Evolutionary conservation across 2,113 vertebrate genomes (phyloP).

Genomic region (Hippocampus comes): DNA sequence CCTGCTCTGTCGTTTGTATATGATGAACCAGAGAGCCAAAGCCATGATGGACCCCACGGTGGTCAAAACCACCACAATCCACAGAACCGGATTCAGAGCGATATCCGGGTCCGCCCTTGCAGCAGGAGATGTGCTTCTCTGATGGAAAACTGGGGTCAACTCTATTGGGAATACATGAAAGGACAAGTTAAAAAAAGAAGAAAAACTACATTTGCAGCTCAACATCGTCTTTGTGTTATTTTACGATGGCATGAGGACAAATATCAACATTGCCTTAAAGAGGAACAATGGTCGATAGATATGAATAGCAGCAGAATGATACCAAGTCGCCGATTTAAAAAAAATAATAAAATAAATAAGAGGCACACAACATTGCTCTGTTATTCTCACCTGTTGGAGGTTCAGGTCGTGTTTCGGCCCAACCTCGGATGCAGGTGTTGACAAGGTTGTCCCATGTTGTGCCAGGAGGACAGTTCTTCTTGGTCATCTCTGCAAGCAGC

Average conservation of each 20-base stretch:
- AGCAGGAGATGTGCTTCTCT: background rate
- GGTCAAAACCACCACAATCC: constrained; percentile 49
- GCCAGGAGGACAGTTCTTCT: constrained; percentile 34
- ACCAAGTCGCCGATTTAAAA: background rate
- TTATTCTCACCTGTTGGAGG: constrained; percentile 34
- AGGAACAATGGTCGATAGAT: background rate
- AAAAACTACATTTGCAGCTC: background rate
- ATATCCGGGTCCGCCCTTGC: background rate
- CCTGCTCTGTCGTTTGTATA: constrained; percentile 50
- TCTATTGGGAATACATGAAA: constrained; percentile 34
- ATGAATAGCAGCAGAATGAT: background rate
- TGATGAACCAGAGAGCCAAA: constrained; percentile 61
- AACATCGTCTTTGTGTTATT: background rate
- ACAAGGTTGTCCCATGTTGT: constrained; percentile 34
- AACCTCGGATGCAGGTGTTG: rapidly evolving
- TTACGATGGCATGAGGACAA: background rate
- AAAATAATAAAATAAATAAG: background rate
- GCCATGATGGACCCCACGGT: constrained; percentile 48
- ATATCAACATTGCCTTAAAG: too few relatives aligned
- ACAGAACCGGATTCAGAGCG: constrained; percentile 39
- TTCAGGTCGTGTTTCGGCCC: background rate
- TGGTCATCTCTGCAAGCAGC: constrained; percentile 26
- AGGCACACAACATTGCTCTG: background rate
- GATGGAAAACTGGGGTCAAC: background rate
- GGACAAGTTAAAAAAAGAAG: background rate